Evolutionary conservation across 2,888 invertebrate genomes (phyloP).

Genomic region (Dicyrtomina minuta): DNA sequence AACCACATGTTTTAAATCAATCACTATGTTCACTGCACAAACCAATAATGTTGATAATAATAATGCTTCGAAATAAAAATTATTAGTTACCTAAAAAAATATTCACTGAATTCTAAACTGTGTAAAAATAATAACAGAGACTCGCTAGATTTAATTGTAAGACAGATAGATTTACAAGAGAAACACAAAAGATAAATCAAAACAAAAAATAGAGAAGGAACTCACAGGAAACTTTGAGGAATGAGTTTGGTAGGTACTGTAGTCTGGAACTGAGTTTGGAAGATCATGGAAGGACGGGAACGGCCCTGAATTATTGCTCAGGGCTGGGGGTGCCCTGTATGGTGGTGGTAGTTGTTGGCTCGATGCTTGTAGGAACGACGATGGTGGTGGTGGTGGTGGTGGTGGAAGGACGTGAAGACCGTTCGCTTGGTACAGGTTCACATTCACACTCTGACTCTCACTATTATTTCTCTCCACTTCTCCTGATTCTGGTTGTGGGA

Average conservation of each 20-base stretch:
- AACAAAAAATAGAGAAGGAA: neutral
- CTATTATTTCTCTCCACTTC: neutral
- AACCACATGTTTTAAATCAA: too few relatives aligned
- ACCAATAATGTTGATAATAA: too few relatives aligned
- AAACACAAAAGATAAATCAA: neutral
- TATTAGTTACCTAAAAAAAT: too few relatives aligned
- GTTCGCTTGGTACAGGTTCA: too few relatives aligned
- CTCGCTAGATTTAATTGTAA: too few relatives aligned
- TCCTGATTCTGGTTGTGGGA: constrained; percentile 8
- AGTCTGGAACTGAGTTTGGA: constrained; percentile 32
- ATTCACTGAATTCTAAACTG: too few relatives aligned
- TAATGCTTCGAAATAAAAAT: too few relatives aligned
- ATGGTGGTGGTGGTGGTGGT: constrained; percentile 28
- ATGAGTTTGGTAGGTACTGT: constrained; percentile 46
- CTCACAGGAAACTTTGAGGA: constrained; percentile 53
- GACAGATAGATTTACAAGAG: neutral
- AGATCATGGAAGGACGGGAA: constrained; percentile 32
- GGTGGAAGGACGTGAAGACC: constrained; percentile 18
- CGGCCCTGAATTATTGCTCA: constrained; percentile 34
- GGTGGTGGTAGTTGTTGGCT: constrained; percentile 42
- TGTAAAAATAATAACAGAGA: neutral
- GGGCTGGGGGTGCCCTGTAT: constrained; percentile 42
- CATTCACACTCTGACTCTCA: constrained; percentile 1
- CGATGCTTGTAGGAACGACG: too few relatives aligned
- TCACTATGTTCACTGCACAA: too few relatives aligned